These are phyloP conservation scores for Ceyx margarethae DNA, from an alignment of 2,113 vertebrate genomes.

Conservation along the genomic window DNA sequence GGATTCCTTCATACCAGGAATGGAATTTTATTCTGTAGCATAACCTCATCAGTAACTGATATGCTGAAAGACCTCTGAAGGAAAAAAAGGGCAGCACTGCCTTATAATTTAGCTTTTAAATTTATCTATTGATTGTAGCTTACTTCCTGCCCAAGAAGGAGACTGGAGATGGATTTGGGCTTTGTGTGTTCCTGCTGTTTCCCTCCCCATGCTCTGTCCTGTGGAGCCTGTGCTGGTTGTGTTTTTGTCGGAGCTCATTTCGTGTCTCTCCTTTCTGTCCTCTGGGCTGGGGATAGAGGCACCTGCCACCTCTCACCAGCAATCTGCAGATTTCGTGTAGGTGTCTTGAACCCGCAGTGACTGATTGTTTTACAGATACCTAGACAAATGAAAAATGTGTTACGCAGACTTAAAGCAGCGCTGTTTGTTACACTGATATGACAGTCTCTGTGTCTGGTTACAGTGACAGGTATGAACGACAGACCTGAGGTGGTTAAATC, in stretches of 20 bases:
- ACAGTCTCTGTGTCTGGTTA: neutral
- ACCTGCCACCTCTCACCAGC: neutral
- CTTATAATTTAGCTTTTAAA: neutral
- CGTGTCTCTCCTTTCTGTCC: neutral
- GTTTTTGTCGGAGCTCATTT: neutral
- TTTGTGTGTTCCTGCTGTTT: neutral
- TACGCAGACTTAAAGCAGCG: neutral
- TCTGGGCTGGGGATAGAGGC: neutral
- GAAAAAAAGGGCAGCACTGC: neutral
- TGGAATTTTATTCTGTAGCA: neutral
- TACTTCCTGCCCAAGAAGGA: neutral
- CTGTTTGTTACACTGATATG: neutral
- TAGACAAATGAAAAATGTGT: neutral
- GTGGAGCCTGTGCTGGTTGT: neutral
- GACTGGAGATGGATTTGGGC: neutral
- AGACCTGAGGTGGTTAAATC: neutral
- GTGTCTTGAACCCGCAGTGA: neutral
- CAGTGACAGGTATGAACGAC: neutral
- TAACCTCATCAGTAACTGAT: neutral
- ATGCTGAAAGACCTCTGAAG: neutral
- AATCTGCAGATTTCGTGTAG: neutral
- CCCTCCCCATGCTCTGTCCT: fast-evolving
- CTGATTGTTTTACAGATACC: neutral
- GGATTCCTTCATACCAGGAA: neutral
- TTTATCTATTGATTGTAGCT: neutral